Conservation (phyloP, 2,797 vertebrate species). For the Clarias fuscus region DNA sequence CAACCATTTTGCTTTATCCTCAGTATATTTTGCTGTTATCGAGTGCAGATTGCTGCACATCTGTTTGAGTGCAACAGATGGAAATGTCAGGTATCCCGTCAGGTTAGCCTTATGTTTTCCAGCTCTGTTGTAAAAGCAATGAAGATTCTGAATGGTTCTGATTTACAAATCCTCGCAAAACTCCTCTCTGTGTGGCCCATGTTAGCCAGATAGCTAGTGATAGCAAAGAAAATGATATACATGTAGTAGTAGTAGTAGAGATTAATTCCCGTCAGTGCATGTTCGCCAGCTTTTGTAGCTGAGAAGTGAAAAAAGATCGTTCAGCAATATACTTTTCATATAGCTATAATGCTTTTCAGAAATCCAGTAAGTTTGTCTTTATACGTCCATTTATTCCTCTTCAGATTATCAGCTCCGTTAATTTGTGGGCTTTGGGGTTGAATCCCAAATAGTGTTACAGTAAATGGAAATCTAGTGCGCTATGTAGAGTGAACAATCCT, state of each 20-base stretch:
- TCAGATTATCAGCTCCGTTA: too few relatives aligned
- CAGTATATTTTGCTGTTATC: neutral
- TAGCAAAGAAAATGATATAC: neutral
- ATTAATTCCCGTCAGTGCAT: neutral
- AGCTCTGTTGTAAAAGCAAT: neutral
- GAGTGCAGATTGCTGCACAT: neutral
- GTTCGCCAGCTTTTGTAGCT: neutral
- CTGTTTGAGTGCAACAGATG: neutral
- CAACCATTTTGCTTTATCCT: neutral
- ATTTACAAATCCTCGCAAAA: neutral
- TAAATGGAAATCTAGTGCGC: too few relatives aligned
- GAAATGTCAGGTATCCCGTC: neutral
- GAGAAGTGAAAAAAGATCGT: neutral
- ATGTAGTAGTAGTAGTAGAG: neutral
- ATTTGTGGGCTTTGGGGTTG: too few relatives aligned
- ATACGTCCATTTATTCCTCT: too few relatives aligned
- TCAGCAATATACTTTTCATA: neutral
- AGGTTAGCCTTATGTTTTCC: neutral
- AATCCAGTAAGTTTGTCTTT: neutral
- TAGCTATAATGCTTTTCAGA: neutral
- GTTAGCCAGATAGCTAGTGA: neutral
- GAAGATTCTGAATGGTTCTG: neutral
- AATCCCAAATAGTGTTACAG: too few relatives aligned
- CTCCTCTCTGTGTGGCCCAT: too few relatives aligned
- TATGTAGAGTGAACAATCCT: too few relatives aligned